Evolutionary conservation across 2,113 vertebrate species (phyloP), one percentile per base, ranked within the genome.

Genomic region (Thermophis baileyi): DNA sequence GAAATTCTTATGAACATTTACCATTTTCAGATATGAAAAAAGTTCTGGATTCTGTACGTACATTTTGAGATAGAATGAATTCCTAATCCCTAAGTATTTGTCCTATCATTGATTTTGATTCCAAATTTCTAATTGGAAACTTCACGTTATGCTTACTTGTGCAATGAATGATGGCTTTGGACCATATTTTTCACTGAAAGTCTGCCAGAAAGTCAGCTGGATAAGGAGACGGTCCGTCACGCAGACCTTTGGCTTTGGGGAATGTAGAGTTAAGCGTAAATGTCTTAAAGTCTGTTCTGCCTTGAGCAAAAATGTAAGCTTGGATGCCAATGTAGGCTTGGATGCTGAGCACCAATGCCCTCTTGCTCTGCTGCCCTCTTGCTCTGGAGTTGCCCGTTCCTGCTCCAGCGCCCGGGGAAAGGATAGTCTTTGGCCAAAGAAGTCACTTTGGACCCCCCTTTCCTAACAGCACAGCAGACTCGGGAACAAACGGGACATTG

Each of bases 31-130:
- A 6, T 0, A 0, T 93, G 74, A 25, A 44, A 47, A 25, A 90
- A 7, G 0, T 4, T 0, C 0, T 69, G 81, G 18, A 25, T 87
- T 91, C 6, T 20, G 2, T 85, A 87, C 1, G 0, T 91, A 93
- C 25, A 89, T 30, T 89, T 69, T 69, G 12, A 47, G 44, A 69
- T 92, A 8, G 55, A 49, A 57, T 24, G 88, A 91, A 90, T 91
- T 47, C 51, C 57, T 63, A 74, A 51, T 10, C 91, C 11, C 0
- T 9, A 0, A 93, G 91, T 88, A 69, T 51, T 69, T 92, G 46
- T 1, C 2, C n/a, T 0, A 54, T 81, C 90, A 51, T 35, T 57
- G 11, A 35, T n/a, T 6, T 55, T 35, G 40, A 24, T 86, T 47
- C 7, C 40, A n/a, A 12, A 14, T 44, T 54, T n/a, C 40, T 35